Evolutionary conservation across 2,888 invertebrate species (phyloP).

Genomic region (Aelia acuminata): DNA sequence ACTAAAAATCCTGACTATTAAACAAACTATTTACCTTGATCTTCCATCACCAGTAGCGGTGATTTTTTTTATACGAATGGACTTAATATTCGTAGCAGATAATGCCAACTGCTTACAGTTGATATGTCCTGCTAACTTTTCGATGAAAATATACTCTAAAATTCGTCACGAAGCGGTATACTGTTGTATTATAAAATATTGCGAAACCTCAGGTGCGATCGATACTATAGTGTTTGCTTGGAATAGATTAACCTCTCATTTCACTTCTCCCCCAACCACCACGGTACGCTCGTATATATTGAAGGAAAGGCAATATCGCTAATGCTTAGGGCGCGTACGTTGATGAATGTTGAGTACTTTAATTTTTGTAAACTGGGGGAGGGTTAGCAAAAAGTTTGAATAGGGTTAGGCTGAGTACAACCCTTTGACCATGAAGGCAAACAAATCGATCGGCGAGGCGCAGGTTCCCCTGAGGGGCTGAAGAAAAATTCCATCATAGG

Average conservation of each 20-base stretch:
- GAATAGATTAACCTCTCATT: background rate
- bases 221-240: background rate
- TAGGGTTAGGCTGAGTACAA: background rate
- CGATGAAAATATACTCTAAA: too few species aligned
- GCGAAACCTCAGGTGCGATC: background rate
- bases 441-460: background rate
- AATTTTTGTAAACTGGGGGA: background rate
- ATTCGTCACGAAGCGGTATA: too few species aligned
- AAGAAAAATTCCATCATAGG: background rate
- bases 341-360: conserved; percentile 1
- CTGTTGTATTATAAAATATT: too few species aligned
- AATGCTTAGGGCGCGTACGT: background rate
- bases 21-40: too few species aligned
- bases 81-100: too few species aligned
- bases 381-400: conserved; percentile 32
- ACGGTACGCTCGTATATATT: background rate
- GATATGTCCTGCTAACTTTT: too few species aligned
- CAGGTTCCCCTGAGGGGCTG: background rate
- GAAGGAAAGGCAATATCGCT: background rate
- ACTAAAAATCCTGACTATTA: too few species aligned
- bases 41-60: too few species aligned
- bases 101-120: too few species aligned
- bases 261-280: background rate
- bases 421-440: conserved; percentile 18
- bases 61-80: too few species aligned